Conservation (phyloP, 2,888 invertebrate species). For the Scaptomyza cyrtandrae region DNA sequence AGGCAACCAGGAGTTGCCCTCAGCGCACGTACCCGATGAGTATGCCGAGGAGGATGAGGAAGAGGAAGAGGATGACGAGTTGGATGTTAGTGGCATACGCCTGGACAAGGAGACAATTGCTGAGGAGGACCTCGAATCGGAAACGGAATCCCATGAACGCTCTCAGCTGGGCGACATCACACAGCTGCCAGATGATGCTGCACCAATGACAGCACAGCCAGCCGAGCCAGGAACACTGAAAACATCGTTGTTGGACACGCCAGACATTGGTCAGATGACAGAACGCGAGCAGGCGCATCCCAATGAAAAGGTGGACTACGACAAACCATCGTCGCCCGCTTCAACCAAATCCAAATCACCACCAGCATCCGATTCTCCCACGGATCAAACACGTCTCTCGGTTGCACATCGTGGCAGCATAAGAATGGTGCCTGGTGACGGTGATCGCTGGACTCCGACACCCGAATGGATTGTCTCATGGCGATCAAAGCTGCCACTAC, state of each 20-base stretch:
- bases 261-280: conserved; percentile 95
- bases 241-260: conserved; percentile 95
- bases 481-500: conserved; percentile 98
- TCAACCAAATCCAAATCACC: conserved; percentile 47
- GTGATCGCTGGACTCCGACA: conserved; percentile 92
- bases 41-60: conserved; percentile 72
- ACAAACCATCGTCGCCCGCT: conserved; percentile 56
- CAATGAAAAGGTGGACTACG: conserved; percentile 67
- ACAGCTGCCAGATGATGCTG: conserved; percentile 88
- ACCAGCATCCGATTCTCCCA: conserved; percentile 49
- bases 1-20: conserved; percentile 61
- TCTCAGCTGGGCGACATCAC: conserved; percentile 54
- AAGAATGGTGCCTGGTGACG: conserved; percentile 85
- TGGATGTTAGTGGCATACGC: conserved; percentile 82
- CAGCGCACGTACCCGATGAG: conserved; percentile 66
- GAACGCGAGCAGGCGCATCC: conserved; percentile 97
- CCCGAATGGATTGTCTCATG: conserved; percentile 97
- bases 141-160: conserved; percentile 74
- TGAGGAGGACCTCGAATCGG: conserved; percentile 74
- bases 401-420: conserved; percentile 87
- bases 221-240: conserved; percentile 97
- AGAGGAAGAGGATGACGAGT: conserved; percentile 79
- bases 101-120: conserved; percentile 81
- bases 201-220: conserved; percentile 90
- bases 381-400: conserved; percentile 74